These are phyloP conservation scores for Varroa destructor DNA, from an alignment of 1,140 invertebrate species.

Conservation along the genomic window DNA sequence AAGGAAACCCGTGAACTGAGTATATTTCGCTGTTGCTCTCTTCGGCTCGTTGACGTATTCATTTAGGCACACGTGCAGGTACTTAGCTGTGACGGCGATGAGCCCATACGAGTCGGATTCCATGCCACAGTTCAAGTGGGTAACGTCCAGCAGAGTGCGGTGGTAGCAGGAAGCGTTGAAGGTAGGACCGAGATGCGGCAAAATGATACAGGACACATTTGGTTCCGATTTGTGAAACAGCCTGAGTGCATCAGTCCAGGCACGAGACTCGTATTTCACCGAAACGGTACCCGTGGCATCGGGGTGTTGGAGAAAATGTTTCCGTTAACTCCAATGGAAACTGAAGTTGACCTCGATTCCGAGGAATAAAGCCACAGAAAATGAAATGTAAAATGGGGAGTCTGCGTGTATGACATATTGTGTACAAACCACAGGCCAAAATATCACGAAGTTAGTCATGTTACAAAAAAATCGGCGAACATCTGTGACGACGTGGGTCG, in stretches of 20 bases:
- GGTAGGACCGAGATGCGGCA: slow-evolving; percentile 51
- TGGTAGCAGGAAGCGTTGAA: slow-evolving; percentile 56
- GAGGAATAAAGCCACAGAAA: too few relatives aligned
- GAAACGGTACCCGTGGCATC: slow-evolving; percentile 74
- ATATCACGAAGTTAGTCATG: too few relatives aligned
- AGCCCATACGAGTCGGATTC: slow-evolving; percentile 55
- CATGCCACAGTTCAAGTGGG: slow-evolving; percentile 88
- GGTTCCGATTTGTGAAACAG: slow-evolving; percentile 73
- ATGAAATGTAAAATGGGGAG: too few relatives aligned
- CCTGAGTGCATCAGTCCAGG: slow-evolving; percentile 84
- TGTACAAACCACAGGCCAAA: too few relatives aligned
- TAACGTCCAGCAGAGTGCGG: slow-evolving; percentile 82
- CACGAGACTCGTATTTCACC: slow-evolving; percentile 68
- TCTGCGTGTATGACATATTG: too few relatives aligned
- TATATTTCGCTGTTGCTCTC: too few relatives aligned
- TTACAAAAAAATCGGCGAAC: too few relatives aligned
- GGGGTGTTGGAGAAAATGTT: slow-evolving; percentile 78
- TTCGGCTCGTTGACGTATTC: slow-evolving; percentile 26
- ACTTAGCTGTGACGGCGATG: slow-evolving; percentile 61
- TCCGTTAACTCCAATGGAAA: slow-evolving; percentile 39
- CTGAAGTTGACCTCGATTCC: neutral
- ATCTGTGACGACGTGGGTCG: too few relatives aligned
- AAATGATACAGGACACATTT: slow-evolving; percentile 67
- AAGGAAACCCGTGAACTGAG: too few relatives aligned
- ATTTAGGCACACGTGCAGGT: slow-evolving; percentile 65